These are phyloP conservation scores for Leptinotarsa peninsularis DNA, from an alignment of 2,888 invertebrate genomes.

Conservation along the genomic window DNA sequence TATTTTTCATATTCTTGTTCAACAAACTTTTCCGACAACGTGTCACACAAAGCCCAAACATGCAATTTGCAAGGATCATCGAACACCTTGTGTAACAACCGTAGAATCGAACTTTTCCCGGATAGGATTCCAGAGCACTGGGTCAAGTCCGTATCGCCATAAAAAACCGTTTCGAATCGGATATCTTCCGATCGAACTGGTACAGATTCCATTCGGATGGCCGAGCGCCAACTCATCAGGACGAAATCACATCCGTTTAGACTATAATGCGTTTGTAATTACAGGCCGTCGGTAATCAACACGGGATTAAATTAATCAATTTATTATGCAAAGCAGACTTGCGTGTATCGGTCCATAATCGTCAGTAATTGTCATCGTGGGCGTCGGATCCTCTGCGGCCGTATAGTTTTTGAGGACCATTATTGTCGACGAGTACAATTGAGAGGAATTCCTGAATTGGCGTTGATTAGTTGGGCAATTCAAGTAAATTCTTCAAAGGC, in stretches of 20 bases:
- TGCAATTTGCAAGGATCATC: background rate
- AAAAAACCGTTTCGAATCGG: background rate
- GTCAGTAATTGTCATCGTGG: constrained; percentile 40
- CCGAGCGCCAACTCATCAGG: constrained; percentile 21
- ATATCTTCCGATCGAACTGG: background rate
- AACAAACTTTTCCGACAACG: too few relatives aligned
- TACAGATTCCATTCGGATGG: constrained; percentile 1
- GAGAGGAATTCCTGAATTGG: background rate
- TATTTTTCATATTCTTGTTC: too few relatives aligned
- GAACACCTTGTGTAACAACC: background rate
- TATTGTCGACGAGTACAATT: background rate
- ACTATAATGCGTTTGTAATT: constrained; percentile 42
- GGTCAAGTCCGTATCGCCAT: background rate
- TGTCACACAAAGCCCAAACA: too few relatives aligned
- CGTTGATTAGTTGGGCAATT: background rate
- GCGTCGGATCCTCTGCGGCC: background rate
- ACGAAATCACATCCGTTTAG: constrained; percentile 32
- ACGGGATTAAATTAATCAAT: constrained; percentile 48
- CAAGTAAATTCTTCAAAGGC: background rate
- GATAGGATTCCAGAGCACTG: background rate
- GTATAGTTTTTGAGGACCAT: background rate
- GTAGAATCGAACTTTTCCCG: background rate
- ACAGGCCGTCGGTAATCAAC: constrained; percentile 44
- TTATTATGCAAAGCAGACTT: constrained; percentile 48
- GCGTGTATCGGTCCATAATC: constrained; percentile 42